These are phyloP conservation scores for Psittacula echo DNA, from an alignment of 2,797 vertebrate species.

Conservation along the genomic window DNA sequence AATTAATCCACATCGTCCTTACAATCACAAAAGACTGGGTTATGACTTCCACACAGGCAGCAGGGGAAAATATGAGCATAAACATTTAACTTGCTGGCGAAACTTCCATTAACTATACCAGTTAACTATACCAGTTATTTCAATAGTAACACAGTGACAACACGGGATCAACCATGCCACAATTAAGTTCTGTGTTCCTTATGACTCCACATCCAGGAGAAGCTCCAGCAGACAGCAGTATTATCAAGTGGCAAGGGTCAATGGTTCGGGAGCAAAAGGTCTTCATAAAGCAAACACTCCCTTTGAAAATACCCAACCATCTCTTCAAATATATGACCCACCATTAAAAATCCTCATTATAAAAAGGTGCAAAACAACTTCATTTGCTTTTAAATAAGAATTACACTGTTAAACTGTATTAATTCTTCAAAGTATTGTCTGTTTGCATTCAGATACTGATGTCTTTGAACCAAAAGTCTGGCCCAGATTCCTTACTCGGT, in stretches of 20 bases:
- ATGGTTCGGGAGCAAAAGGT: neutral
- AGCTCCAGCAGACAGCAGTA: neutral
- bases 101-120: neutral
- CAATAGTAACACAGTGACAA: neutral
- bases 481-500: neutral
- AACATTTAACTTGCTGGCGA: accelerated
- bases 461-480: neutral
- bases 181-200: neutral
- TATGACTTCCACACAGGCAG: neutral
- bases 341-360: neutral
- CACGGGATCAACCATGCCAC: neutral
- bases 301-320: neutral
- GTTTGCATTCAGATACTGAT: neutral
- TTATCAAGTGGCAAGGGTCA: neutral
- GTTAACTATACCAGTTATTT: neutral
- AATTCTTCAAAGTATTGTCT: neutral
- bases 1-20: constrained; percentile 33
- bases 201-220: neutral
- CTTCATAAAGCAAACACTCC: neutral
- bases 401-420: accelerated
- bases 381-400: neutral
- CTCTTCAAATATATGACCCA: neutral
- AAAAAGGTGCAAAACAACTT: neutral
- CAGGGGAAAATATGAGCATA: neutral
- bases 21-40: constrained; percentile 16